Percentiles rank a stretch among this genome's conserved stretches.
phyloP scores from a whole-genome alignment of 2,113 vertebrate species.

The Beaufortia kweichowensis region DNA sequence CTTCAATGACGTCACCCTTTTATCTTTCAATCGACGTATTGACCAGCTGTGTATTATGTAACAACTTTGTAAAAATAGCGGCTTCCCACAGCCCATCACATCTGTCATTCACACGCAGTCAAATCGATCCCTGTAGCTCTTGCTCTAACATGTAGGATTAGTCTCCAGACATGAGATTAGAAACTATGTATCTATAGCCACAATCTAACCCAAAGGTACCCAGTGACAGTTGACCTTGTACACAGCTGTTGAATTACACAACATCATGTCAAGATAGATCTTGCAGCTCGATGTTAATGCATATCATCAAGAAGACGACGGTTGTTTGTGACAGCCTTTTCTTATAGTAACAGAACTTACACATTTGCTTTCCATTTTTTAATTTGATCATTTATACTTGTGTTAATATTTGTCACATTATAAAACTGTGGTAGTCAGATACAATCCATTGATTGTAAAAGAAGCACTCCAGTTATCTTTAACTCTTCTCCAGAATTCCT shows the following conservation, averaged over 20 bases:
- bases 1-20: conserved; percentile 32
- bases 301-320: no score
- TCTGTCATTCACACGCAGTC: conserved; percentile 43
- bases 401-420: background rate
- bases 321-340: no score
- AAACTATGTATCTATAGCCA: background rate
- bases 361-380: background rate
- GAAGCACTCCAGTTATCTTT: conserved; percentile 13
- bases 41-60: conserved; percentile 65
- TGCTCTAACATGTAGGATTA: background rate
- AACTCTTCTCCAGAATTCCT: conserved; percentile 6
- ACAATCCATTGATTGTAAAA: background rate
- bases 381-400: background rate
- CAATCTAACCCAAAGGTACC: background rate
- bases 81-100: conserved; percentile 33
- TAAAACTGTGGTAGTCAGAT: background rate
- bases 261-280: no score
- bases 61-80: conserved; percentile 62
- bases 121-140: conserved; percentile 6
- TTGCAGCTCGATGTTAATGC: no score
- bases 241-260: no score
- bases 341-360: no score
- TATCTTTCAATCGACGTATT: conserved; percentile 61
- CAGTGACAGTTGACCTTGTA: background rate
- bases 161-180: no score